phyloP scores from a whole-genome alignment of 2,113 vertebrate genomes.

The Erinaceus europaeus region DNA sequence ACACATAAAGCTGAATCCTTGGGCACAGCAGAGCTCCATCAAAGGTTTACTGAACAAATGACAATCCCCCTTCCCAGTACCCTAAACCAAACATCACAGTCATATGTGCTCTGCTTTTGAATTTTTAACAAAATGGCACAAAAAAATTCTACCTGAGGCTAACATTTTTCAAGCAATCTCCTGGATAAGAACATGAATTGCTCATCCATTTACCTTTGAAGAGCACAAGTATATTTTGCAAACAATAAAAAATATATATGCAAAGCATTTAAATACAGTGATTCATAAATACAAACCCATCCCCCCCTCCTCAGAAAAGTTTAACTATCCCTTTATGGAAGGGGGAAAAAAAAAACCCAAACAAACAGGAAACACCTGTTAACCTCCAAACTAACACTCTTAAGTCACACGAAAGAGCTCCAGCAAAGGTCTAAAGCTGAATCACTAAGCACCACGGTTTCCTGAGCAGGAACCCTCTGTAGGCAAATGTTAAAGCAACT shows the following conservation, averaged over 20 bases:
- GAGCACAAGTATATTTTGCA: neutral
- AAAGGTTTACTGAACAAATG: neutral
- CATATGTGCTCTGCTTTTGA: neutral
- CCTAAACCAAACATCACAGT: neutral
- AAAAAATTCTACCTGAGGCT: neutral
- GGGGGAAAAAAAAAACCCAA: neutral
- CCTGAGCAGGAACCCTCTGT: neutral
- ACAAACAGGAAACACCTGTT: conserved; percentile 4
- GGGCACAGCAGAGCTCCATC: too few species aligned
- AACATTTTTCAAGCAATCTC: neutral
- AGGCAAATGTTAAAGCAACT: neutral
- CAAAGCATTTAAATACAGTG: neutral
- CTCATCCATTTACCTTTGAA: neutral
- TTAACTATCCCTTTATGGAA: neutral
- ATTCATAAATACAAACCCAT: neutral
- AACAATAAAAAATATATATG: neutral
- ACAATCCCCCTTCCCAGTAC: neutral
- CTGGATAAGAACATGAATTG: neutral
- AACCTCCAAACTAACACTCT: neutral
- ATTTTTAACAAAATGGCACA: neutral
- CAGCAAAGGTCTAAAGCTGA: too few species aligned
- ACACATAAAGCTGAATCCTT: neutral
- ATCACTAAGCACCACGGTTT: neutral
- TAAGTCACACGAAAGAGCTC: neutral
- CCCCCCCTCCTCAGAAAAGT: neutral